Conservation (phyloP, 2,888 invertebrate species). For the Lasioglossum figueresi region DNA sequence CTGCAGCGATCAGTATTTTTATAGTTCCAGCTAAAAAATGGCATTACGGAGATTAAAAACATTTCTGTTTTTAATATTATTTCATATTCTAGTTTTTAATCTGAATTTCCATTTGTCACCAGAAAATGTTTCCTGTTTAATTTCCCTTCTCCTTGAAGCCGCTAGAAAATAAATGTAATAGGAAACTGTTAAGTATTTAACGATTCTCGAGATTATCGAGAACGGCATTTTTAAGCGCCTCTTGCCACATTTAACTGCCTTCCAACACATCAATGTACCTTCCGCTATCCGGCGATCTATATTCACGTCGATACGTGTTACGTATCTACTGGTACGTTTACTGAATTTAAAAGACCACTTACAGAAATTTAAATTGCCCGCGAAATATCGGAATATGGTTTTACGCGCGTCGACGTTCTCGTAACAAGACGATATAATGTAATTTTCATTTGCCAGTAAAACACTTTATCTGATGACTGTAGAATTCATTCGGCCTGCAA, state of each 20-base stretch:
- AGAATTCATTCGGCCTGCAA: background rate
- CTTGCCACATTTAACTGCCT: slow-evolving; percentile 16
- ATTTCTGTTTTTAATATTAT: background rate
- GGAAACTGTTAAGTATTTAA: background rate
- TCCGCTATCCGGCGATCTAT: slow-evolving; percentile 27
- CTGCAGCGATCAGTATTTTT: background rate
- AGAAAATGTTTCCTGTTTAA: background rate
- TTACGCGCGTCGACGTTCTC: slow-evolving; percentile 3
- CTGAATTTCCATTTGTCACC: background rate
- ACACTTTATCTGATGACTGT: background rate
- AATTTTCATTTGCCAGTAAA: slow-evolving; percentile 42
- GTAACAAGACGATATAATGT: slow-evolving; percentile 21
- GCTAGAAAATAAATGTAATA: background rate
- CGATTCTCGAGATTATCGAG: slow-evolving; percentile 15
- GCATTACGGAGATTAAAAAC: background rate
- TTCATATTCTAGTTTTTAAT: background rate
- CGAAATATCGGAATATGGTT: slow-evolving; percentile 46
- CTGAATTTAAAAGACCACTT: slow-evolving; percentile 42
- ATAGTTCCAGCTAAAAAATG: background rate
- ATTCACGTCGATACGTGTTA: slow-evolving; percentile 17
- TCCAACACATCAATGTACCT: background rate
- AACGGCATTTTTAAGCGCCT: slow-evolving; percentile 3
- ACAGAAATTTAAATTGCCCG: slow-evolving; percentile 49
- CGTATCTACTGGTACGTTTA: slow-evolving; percentile 21
- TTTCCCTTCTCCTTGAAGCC: background rate